phyloP scores from a whole-genome alignment of 2,888 invertebrate genomes.

The Parapristionchus giblindavisi region DNA sequence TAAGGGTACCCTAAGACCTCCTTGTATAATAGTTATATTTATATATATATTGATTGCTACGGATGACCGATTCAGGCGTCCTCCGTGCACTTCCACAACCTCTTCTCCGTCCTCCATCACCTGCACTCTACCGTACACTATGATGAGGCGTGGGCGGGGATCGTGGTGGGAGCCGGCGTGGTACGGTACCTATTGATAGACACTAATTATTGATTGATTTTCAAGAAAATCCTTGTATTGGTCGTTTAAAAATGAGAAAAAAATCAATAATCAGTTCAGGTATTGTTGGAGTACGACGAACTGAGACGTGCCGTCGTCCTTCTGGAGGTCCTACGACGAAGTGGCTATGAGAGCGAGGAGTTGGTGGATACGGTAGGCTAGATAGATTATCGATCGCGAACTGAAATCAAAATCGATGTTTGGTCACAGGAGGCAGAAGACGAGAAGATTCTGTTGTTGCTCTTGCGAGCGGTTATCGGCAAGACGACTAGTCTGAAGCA shows the following conservation, averaged over 20 bases:
- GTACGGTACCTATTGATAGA: background rate
- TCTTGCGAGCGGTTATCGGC: no score
- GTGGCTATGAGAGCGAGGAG: no score
- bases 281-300: background rate
- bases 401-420: no score
- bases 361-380: no score
- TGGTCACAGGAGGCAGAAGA: no score
- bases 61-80: background rate
- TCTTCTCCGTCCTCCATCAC: constrained; percentile 15
- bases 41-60: no score
- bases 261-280: background rate
- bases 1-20: no score
- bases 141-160: constrained; percentile 9
- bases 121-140: background rate
- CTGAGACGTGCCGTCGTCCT: constrained; percentile 13
- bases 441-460: no score
- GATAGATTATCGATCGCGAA: no score
- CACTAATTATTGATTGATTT: background rate
- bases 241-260: background rate
- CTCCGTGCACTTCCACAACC: constrained; percentile 3
- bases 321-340: no score
- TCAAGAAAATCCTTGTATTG: background rate
- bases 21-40: no score
- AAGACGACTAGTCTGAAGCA: no score
- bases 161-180: constrained; percentile 1